These are phyloP conservation scores for Turritopsis rubra DNA, from an alignment of 30 jellyfish, hydroid and myxozoan species.

Conservation along the genomic window DNA sequence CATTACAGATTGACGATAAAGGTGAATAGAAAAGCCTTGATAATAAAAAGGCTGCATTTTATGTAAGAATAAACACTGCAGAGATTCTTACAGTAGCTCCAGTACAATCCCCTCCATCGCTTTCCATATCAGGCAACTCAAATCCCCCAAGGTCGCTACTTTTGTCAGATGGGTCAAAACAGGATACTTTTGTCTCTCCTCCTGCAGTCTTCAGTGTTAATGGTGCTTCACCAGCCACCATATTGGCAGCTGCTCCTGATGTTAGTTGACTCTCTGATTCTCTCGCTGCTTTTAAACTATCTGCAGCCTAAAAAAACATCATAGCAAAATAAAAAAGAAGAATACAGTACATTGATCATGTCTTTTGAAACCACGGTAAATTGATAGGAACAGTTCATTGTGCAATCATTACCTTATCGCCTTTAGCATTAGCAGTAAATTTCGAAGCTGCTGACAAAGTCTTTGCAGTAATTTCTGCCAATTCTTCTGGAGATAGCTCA, in stretches of 20 bases:
- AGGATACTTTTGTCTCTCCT: slow-evolving; percentile 23
- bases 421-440: slow-evolving; percentile 14
- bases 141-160: slow-evolving; percentile 7
- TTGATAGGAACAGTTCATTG: too few species aligned
- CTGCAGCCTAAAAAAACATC: slow-evolving; percentile 37
- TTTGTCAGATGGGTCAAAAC: neutral
- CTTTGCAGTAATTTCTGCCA: slow-evolving; percentile 22
- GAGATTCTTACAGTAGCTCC: slow-evolving; percentile 16
- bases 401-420: slow-evolving; percentile 15
- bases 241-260: slow-evolving; percentile 41
- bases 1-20: too few species aligned
- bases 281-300: slow-evolving; percentile 26
- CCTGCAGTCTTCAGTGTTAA: slow-evolving; percentile 25
- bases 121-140: slow-evolving; percentile 11
- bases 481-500: slow-evolving; percentile 27
- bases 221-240: slow-evolving; percentile 72
- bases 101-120: neutral
- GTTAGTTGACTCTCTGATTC: slow-evolving; percentile 22
- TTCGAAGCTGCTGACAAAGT: slow-evolving; percentile 19
- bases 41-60: too few species aligned
- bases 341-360: neutral
- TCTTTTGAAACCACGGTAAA: too few species aligned
- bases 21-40: too few species aligned
- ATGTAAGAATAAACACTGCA: too few species aligned
- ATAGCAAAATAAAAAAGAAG: neutral